Percentiles rank a stretch among this genome's conserved stretches.
Evolutionary conservation across 2,113 vertebrate species (phyloP).

Genomic region (Sturnus vulgaris): DNA sequence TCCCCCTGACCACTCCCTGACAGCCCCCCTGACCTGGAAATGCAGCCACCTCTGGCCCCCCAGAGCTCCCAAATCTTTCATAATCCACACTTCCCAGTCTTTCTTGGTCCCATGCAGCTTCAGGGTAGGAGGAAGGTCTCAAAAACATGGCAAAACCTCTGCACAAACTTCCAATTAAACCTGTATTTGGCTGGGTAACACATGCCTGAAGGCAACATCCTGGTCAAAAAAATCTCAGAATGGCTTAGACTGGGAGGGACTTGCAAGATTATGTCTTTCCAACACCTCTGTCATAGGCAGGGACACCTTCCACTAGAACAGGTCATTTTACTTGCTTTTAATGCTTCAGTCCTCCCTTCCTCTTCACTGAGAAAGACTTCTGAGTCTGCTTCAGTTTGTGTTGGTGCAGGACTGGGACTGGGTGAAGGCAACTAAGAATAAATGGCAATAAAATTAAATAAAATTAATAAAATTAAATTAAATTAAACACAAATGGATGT

Average conservation of each 20-base stretch:
- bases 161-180: neutral
- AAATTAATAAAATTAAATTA: neutral
- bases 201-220: neutral
- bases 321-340: neutral
- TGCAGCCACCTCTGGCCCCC: neutral
- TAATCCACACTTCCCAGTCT: neutral
- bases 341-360: neutral
- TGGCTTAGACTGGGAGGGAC: neutral
- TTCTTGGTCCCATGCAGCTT: neutral
- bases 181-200: neutral
- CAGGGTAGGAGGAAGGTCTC: neutral
- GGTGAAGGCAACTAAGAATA: neutral
- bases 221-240: neutral
- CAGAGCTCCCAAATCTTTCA: neutral
- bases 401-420: neutral
- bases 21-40: neutral
- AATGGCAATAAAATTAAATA: neutral
- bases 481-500: neutral
- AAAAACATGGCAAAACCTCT: neutral
- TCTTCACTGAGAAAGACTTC: neutral
- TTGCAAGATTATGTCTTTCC: neutral
- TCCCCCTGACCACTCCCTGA: neutral
- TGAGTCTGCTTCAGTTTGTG: neutral
- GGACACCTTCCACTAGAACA: neutral
- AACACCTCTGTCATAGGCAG: rapidly evolving